Conservation (phyloP, 2,888 invertebrate species). For the Amaurobius ferox region DNA sequence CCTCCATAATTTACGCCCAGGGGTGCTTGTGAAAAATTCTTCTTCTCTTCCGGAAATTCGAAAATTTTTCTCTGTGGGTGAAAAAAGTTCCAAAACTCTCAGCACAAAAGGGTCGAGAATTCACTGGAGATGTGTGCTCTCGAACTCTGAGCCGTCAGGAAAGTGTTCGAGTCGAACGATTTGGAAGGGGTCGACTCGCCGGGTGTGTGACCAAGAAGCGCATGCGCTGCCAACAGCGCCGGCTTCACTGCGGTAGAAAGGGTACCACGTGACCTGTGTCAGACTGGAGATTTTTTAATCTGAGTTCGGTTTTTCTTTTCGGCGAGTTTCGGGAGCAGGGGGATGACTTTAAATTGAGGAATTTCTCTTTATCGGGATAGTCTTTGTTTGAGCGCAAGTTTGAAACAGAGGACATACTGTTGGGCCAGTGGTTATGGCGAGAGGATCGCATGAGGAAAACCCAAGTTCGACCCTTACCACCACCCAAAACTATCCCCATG, state of each 20-base stretch:
- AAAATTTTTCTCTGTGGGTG: background rate
- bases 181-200: constrained; percentile 30
- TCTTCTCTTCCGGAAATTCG: background rate
- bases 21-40: background rate
- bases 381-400: no score
- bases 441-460: no score
- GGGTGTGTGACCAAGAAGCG: constrained; percentile 23
- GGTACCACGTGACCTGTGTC: constrained; percentile 55
- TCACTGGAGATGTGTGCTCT: background rate
- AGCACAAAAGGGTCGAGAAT: background rate
- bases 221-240: constrained; percentile 49
- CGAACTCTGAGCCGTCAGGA: constrained; percentile 6
- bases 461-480: no score
- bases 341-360: background rate
- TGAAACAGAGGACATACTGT: no score
- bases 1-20: constrained; percentile 49
- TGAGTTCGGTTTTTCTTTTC: constrained; percentile 35
- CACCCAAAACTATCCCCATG: no score
- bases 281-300: constrained; percentile 14
- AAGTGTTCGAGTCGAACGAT: constrained; percentile 19
- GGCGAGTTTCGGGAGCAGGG: background rate
- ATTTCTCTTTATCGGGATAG: no score
- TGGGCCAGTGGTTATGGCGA: no score
- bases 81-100: constrained; percentile 6
- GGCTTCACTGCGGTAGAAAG: constrained; percentile 69